Conservation (phyloP, 2,888 invertebrate genomes). For the Catocala sponsa region DNA sequence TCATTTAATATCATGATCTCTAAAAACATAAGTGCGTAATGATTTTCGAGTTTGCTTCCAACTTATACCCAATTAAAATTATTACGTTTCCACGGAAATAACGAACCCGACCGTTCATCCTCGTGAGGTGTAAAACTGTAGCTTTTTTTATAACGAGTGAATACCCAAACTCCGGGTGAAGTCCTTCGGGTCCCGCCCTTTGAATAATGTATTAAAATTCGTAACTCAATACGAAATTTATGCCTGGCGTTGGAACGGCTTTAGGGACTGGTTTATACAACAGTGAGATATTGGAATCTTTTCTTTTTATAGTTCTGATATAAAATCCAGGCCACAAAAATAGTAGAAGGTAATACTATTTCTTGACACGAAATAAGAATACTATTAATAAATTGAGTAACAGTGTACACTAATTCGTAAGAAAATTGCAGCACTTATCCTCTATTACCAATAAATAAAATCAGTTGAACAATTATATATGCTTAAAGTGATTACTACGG, state of each 20-base stretch:
- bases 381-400: too few species aligned
- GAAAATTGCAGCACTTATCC: too few species aligned
- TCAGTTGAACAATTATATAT: too few species aligned
- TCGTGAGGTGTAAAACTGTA: conserved; percentile 37
- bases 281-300: conserved; percentile 9
- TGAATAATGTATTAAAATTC: conserved; percentile 30
- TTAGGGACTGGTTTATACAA: conserved; percentile 12
- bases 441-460: too few species aligned
- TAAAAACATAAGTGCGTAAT: conserved; percentile 13
- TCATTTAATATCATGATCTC: background rate
- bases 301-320: conserved; percentile 8
- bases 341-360: background rate
- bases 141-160: conserved; percentile 47
- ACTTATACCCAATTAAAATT: conserved; percentile 50
- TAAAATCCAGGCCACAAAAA: background rate
- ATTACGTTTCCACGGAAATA: conserved; percentile 40
- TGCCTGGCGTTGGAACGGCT: conserved; percentile 13
- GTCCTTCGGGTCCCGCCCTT: conserved; percentile 9
- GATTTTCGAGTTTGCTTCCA: conserved; percentile 13
- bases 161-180: conserved; percentile 28
- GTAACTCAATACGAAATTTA: conserved; percentile 22
- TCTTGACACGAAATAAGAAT: too few species aligned
- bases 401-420: too few species aligned
- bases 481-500: too few species aligned
- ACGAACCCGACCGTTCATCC: conserved; percentile 39